phyloP scores from a whole-genome alignment of 2,888 invertebrate species.

The Conus canariensis region DNA sequence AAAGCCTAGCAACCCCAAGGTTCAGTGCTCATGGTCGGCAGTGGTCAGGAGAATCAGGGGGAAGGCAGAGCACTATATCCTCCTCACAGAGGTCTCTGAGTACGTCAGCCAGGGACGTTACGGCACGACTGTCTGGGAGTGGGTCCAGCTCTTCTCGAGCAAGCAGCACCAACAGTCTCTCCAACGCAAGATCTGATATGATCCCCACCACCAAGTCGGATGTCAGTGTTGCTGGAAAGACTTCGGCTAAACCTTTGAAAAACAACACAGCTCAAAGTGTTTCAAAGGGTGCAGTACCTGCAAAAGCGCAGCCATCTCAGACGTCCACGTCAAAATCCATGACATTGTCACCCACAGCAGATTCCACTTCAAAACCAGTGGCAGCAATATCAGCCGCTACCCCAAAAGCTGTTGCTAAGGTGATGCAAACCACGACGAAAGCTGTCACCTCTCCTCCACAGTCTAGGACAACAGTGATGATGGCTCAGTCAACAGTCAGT shows the following conservation, averaged over 20 bases:
- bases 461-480: background rate
- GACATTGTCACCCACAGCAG: background rate
- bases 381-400: background rate
- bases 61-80: background rate
- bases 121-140: slow-evolving; percentile 20
- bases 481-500: background rate
- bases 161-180: background rate
- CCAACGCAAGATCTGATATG: background rate
- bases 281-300: background rate
- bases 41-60: slow-evolving; percentile 8
- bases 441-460: background rate
- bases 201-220: background rate
- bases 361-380: background rate
- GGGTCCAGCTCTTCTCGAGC: background rate
- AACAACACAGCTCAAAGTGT: background rate
- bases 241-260: background rate
- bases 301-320: background rate
- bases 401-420: slow-evolving; percentile 5
- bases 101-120: slow-evolving; percentile 22
- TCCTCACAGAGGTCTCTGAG: background rate
- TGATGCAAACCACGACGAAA: slow-evolving; percentile 17
- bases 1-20: background rate
- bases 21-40: background rate
- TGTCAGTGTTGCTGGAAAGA: background rate
- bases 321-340: background rate